Evolutionary conservation across 2,113 vertebrate species (phyloP).

Genomic region (Ceuthmochares aereus): DNA sequence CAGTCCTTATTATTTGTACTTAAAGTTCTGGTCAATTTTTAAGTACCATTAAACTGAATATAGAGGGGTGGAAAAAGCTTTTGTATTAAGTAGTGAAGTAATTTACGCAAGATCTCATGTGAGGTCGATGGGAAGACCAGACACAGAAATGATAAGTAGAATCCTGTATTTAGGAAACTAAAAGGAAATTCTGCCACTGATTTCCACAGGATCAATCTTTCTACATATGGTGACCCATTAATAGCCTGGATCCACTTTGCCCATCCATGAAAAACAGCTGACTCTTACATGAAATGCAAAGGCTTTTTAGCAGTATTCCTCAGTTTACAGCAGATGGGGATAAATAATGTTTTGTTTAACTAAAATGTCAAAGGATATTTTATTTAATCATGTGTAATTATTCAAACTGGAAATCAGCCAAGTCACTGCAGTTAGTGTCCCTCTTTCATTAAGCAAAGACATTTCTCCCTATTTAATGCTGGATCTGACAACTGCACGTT

Average conservation of each 20-base stretch:
- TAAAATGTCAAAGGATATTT: neutral
- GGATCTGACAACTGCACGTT: neutral
- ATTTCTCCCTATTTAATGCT: neutral
- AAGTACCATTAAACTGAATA: neutral
- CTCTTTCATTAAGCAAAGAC: neutral
- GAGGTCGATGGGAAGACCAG: neutral
- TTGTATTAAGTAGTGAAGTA: neutral
- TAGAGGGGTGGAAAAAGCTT: fast-evolving
- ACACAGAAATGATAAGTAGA: neutral
- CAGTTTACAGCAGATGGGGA: neutral
- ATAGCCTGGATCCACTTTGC: neutral
- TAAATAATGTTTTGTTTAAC: neutral
- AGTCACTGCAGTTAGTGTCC: neutral
- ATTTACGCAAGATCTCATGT: neutral
- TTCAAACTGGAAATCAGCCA: neutral
- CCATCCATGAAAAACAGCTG: neutral
- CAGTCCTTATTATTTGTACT: neutral
- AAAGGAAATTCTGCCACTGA: neutral
- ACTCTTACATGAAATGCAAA: neutral
- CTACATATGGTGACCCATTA: neutral
- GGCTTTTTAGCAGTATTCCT: neutral
- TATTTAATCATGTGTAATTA: neutral
- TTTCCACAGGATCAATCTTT: neutral
- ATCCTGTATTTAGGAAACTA: neutral
- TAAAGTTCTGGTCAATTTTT: neutral